phyloP scores from a whole-genome alignment of 2,797 vertebrate species.

The Philypnodon macrostomus region DNA sequence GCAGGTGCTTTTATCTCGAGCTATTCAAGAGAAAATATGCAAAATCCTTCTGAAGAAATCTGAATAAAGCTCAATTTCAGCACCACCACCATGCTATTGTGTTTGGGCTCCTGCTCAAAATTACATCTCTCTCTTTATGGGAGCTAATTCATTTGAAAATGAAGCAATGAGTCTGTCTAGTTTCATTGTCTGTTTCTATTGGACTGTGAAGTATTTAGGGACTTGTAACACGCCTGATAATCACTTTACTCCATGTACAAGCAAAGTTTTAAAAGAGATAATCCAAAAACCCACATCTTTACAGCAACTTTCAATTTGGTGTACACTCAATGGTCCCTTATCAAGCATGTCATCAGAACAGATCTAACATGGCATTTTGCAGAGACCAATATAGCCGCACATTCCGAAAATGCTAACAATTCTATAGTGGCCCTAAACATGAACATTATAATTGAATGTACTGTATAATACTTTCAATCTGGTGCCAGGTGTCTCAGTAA shows the following conservation, averaged over 20 bases:
- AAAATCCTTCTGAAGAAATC: conserved; percentile 31
- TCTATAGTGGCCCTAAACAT: too few relatives aligned
- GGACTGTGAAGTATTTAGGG: conserved; percentile 50
- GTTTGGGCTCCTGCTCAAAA: conserved; percentile 29
- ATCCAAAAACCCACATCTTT: conserved; percentile 36
- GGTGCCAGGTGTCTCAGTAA: too few relatives aligned
- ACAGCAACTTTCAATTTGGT: conserved; percentile 20
- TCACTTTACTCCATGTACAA: conserved; percentile 51
- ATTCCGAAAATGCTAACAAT: too few relatives aligned
- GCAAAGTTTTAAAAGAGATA: conserved; percentile 33
- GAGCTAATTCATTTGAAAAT: conserved; percentile 48
- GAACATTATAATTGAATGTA: too few relatives aligned
- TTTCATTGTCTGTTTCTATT: conserved; percentile 49
- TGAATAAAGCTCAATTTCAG: conserved; percentile 37
- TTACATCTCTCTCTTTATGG: conserved; percentile 43
- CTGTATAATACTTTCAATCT: too few relatives aligned
- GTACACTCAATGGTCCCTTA: background rate
- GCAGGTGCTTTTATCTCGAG: conserved; percentile 74
- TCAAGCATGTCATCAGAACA: background rate
- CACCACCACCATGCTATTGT: conserved; percentile 28
- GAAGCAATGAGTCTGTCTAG: conserved; percentile 51
- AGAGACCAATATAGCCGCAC: too few relatives aligned
- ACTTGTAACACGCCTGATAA: conserved; percentile 65
- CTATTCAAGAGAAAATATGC: conserved; percentile 54
- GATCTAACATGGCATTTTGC: background rate